phyloP scores from a whole-genome alignment of 2,797 vertebrate species.

The Enteromius thamalakanensis region DNA sequence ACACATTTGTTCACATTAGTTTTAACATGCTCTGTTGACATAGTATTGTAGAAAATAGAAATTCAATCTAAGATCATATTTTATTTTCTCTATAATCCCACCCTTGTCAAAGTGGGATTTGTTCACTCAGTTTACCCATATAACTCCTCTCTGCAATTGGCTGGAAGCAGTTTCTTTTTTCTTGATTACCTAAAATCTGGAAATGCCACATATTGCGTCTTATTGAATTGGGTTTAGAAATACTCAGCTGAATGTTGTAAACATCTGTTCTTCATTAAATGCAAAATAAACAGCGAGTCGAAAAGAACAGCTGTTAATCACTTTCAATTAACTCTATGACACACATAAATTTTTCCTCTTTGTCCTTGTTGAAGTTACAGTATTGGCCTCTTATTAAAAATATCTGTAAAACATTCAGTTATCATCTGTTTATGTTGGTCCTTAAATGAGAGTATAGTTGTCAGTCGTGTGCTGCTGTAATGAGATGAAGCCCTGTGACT shows the following conservation, averaged over 20 bases:
- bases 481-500: slow-evolving; percentile 41
- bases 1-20: slow-evolving; percentile 8
- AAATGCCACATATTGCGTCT: neutral
- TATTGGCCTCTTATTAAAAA: slow-evolving; percentile 9
- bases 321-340: neutral
- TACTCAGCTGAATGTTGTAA: neutral
- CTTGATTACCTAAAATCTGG: neutral
- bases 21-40: neutral
- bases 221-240: neutral
- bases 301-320: slow-evolving; percentile 15
- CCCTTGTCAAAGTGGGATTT: neutral
- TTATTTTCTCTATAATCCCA: neutral
- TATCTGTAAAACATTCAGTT: neutral
- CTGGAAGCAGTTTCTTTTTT: neutral
- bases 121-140: neutral
- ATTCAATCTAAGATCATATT: slow-evolving; percentile 1
- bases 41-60: neutral
- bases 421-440: slow-evolving; percentile 10
- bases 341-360: neutral
- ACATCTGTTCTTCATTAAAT: neutral
- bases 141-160: neutral
- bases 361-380: slow-evolving; percentile 18
- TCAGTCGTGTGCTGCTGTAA: slow-evolving; percentile 4
- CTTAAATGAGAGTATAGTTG: slow-evolving; percentile 16
- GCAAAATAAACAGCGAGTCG: neutral